Percentiles rank a stretch among this genome's conserved stretches.
phyloP scores from a whole-genome alignment of 1,140 invertebrate genomes.

The Nebria ingens region DNA sequence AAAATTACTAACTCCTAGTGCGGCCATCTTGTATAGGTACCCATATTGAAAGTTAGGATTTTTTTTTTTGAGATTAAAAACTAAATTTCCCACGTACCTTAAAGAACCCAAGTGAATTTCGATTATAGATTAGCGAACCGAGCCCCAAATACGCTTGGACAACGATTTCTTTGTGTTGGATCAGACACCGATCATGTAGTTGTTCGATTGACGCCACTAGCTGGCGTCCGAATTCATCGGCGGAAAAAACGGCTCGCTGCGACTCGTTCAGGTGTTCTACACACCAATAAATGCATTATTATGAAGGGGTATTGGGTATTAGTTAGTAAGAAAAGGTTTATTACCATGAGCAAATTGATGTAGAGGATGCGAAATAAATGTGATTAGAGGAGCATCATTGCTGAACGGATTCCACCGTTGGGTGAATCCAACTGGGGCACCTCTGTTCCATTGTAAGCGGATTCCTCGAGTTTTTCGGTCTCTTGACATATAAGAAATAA shows the following conservation, averaged over 20 bases:
- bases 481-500: constrained; percentile 31
- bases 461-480: constrained; percentile 60
- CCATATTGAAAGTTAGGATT: background rate
- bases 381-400: constrained; percentile 64
- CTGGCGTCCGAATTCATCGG: background rate
- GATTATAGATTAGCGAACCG: background rate
- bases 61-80: background rate
- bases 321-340: no score
- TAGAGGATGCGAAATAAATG: constrained; percentile 70
- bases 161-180: background rate
- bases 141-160: background rate
- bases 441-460: constrained; percentile 64
- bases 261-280: no score
- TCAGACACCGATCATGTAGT: background rate
- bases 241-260: background rate
- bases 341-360: constrained; percentile 69
- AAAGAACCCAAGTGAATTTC: background rate
- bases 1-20: no score
- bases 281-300: no score
- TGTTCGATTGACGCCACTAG: background rate
- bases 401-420: constrained; percentile 81
- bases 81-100: background rate
- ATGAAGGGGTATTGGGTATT: no score
- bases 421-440: constrained; percentile 52
- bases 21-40: no score